Percentiles rank a stretch among this genome's conserved stretches.
Evolutionary conservation across 1,140 invertebrate species (phyloP).

Genomic region (Papilio aristodemus): DNA sequence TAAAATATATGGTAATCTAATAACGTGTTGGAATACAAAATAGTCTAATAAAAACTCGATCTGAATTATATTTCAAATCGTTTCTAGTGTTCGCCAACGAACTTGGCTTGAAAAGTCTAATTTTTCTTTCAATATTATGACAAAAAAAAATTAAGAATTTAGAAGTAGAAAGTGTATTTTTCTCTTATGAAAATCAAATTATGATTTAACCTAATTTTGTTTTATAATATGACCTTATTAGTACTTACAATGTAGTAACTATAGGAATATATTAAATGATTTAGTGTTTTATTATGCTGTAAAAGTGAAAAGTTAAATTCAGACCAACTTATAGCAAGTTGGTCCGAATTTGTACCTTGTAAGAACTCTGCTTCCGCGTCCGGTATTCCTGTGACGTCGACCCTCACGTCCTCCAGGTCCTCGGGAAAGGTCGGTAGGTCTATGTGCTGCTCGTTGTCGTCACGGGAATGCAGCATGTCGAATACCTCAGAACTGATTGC

Average conservation of each 20-base stretch:
- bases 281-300: no score
- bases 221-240: no score
- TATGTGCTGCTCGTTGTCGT: slow-evolving; percentile 60
- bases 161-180: no score
- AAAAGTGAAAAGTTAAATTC: no score
- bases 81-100: not conserved
- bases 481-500: slow-evolving; percentile 66
- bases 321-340: no score
- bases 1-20: slow-evolving; percentile 16
- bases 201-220: no score
- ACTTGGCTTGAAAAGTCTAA: no score
- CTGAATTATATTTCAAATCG: not conserved
- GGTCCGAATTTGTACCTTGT: slow-evolving; percentile 62
- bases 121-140: no score
- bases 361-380: slow-evolving; percentile 69
- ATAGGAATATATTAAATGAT: no score
- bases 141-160: no score
- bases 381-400: slow-evolving; percentile 51
- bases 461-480: slow-evolving; percentile 73
- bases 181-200: no score
- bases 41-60: slow-evolving; percentile 11
- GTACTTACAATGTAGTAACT: no score
- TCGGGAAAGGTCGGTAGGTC: slow-evolving; percentile 67
- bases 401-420: slow-evolving; percentile 55
- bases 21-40: slow-evolving; percentile 10